Conservation (phyloP, 2,797 vertebrate species). For the Brachyalestes nurse region DNA sequence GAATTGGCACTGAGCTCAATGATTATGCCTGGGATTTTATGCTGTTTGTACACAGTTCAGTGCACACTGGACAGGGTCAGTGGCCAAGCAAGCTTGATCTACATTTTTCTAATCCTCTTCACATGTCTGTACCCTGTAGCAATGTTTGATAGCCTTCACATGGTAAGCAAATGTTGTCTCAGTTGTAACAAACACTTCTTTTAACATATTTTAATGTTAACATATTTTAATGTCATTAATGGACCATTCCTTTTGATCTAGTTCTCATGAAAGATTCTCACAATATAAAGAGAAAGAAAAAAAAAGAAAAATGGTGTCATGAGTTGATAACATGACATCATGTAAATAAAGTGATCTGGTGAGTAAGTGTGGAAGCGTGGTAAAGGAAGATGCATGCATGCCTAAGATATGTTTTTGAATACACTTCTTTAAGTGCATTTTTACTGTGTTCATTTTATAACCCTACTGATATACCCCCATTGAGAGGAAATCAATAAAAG, state of each 20-base stretch:
- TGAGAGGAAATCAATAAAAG: neutral
- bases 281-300: no score
- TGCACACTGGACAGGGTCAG: neutral
- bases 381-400: neutral
- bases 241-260: no score
- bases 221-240: no score
- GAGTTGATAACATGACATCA: neutral
- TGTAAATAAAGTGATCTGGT: neutral
- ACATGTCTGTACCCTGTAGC: no score
- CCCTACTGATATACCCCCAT: neutral
- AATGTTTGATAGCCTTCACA: neutral
- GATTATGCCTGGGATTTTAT: slow-evolving; percentile 26
- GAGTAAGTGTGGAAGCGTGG: no score
- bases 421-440: neutral
- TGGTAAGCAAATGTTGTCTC: neutral
- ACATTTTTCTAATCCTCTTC: neutral
- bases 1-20: slow-evolving; percentile 18
- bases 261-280: no score
- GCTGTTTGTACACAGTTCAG: neutral
- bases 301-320: neutral
- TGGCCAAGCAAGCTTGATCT: neutral
- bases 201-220: neutral
- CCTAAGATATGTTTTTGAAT: neutral
- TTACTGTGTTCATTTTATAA: neutral
- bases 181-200: neutral